These are phyloP conservation scores for Neoniphon sammara DNA, from an alignment of 2,797 vertebrate genomes.

Conservation along the genomic window DNA sequence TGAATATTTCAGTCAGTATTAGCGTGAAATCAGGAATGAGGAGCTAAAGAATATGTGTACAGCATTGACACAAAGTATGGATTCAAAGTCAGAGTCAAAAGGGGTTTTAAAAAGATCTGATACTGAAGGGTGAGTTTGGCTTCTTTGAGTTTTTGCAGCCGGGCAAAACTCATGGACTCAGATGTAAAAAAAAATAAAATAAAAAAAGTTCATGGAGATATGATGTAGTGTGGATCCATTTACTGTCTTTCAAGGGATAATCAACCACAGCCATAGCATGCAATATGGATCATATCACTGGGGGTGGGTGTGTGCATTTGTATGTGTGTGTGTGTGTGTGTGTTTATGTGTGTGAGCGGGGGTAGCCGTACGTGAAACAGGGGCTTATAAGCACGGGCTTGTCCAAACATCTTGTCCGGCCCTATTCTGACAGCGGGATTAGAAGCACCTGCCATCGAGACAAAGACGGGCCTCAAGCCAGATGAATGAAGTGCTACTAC, in stretches of 20 bases:
- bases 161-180: too few relatives aligned
- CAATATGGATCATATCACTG: slow-evolving; percentile 59
- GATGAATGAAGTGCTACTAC: slow-evolving; percentile 71
- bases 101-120: too few relatives aligned
- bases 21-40: too few relatives aligned
- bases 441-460: slow-evolving; percentile 76
- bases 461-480: slow-evolving; percentile 69
- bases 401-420: slow-evolving; percentile 76
- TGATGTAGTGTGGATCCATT: slow-evolving; percentile 19
- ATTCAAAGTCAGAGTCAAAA: too few relatives aligned
- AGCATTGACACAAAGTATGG: too few relatives aligned
- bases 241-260: slow-evolving; percentile 41
- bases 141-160: too few relatives aligned
- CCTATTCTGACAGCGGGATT: slow-evolving; percentile 75
- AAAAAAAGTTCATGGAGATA: too few relatives aligned
- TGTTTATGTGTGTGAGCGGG: slow-evolving; percentile 5
- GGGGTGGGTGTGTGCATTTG: slow-evolving; percentile 40
- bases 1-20: too few relatives aligned
- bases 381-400: slow-evolving; percentile 62
- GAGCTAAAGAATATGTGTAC: too few relatives aligned
- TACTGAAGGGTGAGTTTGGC: too few relatives aligned
- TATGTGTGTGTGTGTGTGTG: slow-evolving; percentile 26
- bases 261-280: slow-evolving; percentile 56
- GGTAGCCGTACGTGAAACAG: slow-evolving; percentile 39
- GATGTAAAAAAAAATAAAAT: too few relatives aligned